Base-by-base conservation (phyloP, 2,888 invertebrate genomes). In the Rotaria macrura region DNA sequence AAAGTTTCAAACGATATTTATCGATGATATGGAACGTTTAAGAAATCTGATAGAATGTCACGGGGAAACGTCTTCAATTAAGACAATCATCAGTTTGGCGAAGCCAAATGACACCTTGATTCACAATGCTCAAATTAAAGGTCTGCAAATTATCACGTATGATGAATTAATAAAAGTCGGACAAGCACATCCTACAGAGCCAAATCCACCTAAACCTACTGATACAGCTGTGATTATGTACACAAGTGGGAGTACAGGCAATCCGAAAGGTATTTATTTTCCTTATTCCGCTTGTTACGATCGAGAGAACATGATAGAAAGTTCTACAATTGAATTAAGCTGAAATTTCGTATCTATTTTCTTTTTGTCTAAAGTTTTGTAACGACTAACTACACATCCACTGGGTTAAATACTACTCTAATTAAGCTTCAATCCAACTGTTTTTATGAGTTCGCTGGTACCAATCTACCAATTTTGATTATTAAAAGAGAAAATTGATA, bases 1-100 rank as follows among this genome's bases (percentile, higher is more conserved):
- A 89, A 95, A 95, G 91, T 95, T 96, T 92, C 92, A 93, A 88
- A 93, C 95, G 87, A 95, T 96, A 85, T 92, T 96, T 87, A 95
- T 95, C 89, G 96, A 96, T 90, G 95, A 95, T 89, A 96, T 96
- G 90, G 93, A 93, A 88, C 96, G 96, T 92, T 95, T 95, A 87
- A 94, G 95, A 90, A 93, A 95, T 88, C 91, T 96, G 65, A 92
- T 96, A 88, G 95, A 96, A 89, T 94, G 95, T 89, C 94, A 95
- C 0, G 85, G 87, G 25, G 84, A 87, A 47, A 95, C 95, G 7
- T 93, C 92, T 86, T 94, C 94, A 89, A 92, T 96, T 87, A 93
- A 94, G 88, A 94, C 94, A 89, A 92, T 96, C 87, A 93, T 96
- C 87, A 93, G 94, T 74, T 94, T 95, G 88, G 95, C 93, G 89